Conservation (phyloP, 2,888 invertebrate genomes). For the Lucinisca nassula region DNA sequence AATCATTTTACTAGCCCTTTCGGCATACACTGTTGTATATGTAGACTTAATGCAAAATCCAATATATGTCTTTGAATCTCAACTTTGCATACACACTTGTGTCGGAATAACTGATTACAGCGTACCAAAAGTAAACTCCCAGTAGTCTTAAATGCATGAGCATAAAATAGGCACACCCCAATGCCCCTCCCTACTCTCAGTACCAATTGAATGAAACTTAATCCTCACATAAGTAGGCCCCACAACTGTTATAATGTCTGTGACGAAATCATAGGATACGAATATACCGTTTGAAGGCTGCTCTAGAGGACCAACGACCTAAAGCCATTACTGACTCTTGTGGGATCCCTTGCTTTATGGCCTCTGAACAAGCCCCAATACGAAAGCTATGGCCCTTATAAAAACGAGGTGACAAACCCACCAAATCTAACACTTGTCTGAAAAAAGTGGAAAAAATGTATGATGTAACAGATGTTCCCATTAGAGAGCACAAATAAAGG, state of each 20-base stretch:
- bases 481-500: not conserved
- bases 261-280: not conserved
- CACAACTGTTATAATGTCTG: too few relatives aligned
- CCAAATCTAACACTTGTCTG: not conserved
- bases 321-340: not conserved
- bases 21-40: too few relatives aligned
- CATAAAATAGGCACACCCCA: not conserved
- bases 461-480: not conserved
- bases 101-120: too few relatives aligned
- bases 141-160: too few relatives aligned
- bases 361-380: slow-evolving; percentile 7
- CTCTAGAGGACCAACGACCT: not conserved
- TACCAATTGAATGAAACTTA: not conserved
- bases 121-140: too few relatives aligned
- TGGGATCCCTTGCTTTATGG: not conserved
- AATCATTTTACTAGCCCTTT: too few relatives aligned
- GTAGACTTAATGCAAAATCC: too few relatives aligned
- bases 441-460: not conserved
- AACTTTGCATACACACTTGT: too few relatives aligned
- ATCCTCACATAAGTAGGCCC: not conserved
- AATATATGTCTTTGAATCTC: too few relatives aligned
- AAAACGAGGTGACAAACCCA: not conserved
- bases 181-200: not conserved
- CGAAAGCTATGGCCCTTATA: slow-evolving; percentile 1
- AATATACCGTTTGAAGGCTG: slow-evolving; percentile 1